These are phyloP conservation scores for Empis livida DNA, from an alignment of 2,888 invertebrate species.

Conservation along the genomic window DNA sequence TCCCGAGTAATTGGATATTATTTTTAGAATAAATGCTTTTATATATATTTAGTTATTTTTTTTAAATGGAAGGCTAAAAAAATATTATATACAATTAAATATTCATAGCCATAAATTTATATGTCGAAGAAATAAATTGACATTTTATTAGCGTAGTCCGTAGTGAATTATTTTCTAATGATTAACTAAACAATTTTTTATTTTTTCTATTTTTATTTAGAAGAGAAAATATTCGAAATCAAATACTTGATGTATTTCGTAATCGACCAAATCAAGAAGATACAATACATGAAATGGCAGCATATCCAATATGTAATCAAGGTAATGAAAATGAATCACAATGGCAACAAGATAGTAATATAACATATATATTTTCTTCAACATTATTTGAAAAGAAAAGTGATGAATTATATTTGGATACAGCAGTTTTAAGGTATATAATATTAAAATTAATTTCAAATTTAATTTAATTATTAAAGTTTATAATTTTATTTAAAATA, in stretches of 20 bases:
- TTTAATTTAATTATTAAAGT: not conserved
- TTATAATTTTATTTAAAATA: not conserved
- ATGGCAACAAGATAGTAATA: constrained; percentile 28
- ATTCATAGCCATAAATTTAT: too few relatives aligned
- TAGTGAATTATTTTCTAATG: too few relatives aligned
- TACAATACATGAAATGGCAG: constrained; percentile 29
- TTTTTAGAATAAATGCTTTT: too few relatives aligned
- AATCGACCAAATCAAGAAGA: constrained; percentile 18
- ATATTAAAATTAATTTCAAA: not conserved
- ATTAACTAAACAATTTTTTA: not conserved
- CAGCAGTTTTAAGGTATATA: constrained; percentile 24
- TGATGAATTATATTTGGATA: constrained; percentile 25
- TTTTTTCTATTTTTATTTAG: constrained; percentile 16
- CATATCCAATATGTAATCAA: constrained; percentile 30
- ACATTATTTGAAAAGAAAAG: constrained; percentile 25
- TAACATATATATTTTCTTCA: constrained; percentile 29
- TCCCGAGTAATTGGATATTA: too few relatives aligned
- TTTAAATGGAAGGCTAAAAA: too few relatives aligned
- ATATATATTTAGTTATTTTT: too few relatives aligned
- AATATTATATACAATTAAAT: too few relatives aligned
- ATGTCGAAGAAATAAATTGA: too few relatives aligned
- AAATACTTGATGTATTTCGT: constrained; percentile 20
- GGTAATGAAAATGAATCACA: constrained; percentile 24
- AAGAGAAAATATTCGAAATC: constrained; percentile 24
- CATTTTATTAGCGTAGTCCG: too few relatives aligned